A percentile compares a stretch with the other conserved stretches of the same genome.
Conservation (phyloP, 2,888 invertebrate genomes). For the Drosophila paramelanica region DNA sequence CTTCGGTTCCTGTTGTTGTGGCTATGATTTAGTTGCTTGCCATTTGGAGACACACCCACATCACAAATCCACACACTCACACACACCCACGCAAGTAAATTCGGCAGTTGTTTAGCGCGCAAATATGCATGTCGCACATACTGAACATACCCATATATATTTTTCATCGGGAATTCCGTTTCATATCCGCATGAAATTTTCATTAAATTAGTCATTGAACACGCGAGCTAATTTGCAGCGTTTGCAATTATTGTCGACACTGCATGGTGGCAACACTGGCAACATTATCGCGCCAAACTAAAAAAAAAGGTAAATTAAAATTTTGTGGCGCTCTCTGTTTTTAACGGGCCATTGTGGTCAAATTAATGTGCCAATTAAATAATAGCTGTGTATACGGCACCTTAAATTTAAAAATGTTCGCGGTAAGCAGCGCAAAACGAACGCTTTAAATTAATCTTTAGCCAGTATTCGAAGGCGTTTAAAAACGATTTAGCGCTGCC, state of each 20-base stretch:
- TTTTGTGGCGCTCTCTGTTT: slow-evolving; percentile 37
- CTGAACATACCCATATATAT: slow-evolving; percentile 1
- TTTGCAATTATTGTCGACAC: slow-evolving; percentile 46
- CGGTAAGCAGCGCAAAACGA: not conserved
- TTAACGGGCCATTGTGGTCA: slow-evolving; percentile 44
- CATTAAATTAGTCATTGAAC: slow-evolving; percentile 75
- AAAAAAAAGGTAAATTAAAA: slow-evolving; percentile 39
- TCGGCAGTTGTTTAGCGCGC: slow-evolving; percentile 34
- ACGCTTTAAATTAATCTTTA: not conserved
- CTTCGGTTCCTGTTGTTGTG: slow-evolving; percentile 11
- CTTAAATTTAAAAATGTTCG: slow-evolving; percentile 24
- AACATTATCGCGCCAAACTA: not conserved
- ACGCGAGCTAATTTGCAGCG: slow-evolving; percentile 59
- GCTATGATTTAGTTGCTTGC: slow-evolving; percentile 57
- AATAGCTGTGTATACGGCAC: slow-evolving; percentile 21
- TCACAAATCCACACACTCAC: slow-evolving; percentile 6
- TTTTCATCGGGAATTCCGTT: slow-evolving; percentile 28
- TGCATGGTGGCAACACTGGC: slow-evolving; percentile 36
- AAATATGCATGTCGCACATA: slow-evolving; percentile 24
- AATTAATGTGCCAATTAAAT: slow-evolving; percentile 63
- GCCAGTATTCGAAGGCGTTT: not conserved
- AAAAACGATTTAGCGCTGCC: too few relatives aligned
- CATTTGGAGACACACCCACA: slow-evolving; percentile 37
- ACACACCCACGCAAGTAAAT: not conserved
- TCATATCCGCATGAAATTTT: slow-evolving; percentile 55